Evolutionary conservation across 53 echinoderm and acorn worm genomes (phyloP).

Genomic region (Hippasteria phrygiana): DNA sequence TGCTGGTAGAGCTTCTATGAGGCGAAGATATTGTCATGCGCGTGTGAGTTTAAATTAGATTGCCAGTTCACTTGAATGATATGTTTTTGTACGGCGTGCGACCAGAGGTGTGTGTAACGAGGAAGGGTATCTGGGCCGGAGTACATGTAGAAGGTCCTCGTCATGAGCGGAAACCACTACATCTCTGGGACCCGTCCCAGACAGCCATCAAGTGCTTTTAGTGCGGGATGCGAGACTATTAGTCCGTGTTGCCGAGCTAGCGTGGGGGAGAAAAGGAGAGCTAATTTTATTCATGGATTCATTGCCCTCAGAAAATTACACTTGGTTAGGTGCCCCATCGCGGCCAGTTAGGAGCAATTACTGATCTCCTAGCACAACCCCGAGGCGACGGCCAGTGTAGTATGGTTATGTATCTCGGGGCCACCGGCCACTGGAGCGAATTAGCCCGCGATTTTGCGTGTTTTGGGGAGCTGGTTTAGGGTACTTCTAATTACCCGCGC

Average conservation of each 20-base stretch:
- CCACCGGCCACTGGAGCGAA: slow-evolving; percentile 23
- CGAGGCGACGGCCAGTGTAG: not conserved
- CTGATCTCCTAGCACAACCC: slow-evolving; percentile 23
- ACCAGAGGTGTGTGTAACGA: slow-evolving; percentile 39
- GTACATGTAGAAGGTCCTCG: not conserved
- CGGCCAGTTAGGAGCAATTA: slow-evolving; percentile 59
- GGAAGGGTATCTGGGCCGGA: slow-evolving; percentile 21
- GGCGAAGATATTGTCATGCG: slow-evolving; percentile 25
- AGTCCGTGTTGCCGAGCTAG: slow-evolving; percentile 33
- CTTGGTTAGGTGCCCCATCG: slow-evolving; percentile 44
- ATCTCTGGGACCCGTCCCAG: not conserved
- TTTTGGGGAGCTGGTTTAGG: slow-evolving; percentile 33
- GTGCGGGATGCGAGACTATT: slow-evolving; percentile 14
- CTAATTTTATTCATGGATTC: slow-evolving; percentile 66
- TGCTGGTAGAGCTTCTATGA: not conserved
- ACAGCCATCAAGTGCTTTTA: slow-evolving; percentile 54
- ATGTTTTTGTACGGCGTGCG: slow-evolving; percentile 23
- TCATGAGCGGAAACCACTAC: slow-evolving; percentile 43
- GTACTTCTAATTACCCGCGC: not conserved
- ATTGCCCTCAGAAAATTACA: slow-evolving; percentile 65
- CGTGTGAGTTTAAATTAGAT: slow-evolving; percentile 40
- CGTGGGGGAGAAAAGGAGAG: slow-evolving; percentile 1
- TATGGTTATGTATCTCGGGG: not conserved
- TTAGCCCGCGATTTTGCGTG: slow-evolving; percentile 22
- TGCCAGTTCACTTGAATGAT: slow-evolving; percentile 30